phyloP scores from a whole-genome alignment of 2,113 vertebrate species.

The Oryzias melastigma region DNA sequence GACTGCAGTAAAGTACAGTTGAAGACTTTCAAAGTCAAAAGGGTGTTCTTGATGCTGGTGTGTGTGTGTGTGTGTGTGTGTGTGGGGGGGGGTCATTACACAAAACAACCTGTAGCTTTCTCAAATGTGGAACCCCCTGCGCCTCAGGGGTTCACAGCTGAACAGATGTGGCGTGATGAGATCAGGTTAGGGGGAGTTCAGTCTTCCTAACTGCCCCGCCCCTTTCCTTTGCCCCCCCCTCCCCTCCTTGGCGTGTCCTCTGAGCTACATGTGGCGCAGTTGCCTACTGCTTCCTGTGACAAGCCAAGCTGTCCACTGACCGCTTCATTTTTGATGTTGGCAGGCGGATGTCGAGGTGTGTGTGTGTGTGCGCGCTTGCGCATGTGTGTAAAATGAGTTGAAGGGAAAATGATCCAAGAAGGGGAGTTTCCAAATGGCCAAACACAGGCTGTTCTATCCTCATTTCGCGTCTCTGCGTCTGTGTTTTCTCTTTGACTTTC shows the following conservation, averaged over 20 bases:
- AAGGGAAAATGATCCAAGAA: slow-evolving; percentile 59
- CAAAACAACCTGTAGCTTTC: slow-evolving; percentile 40
- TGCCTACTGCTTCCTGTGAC: slow-evolving; percentile 68
- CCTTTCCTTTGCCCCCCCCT: background rate
- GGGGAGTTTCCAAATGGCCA: slow-evolving; percentile 65
- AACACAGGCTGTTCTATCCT: slow-evolving; percentile 60
- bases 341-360: slow-evolving; percentile 35
- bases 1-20: background rate
- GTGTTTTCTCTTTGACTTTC: slow-evolving; percentile 44
- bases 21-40: slow-evolving; percentile 37
- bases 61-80: too few relatives aligned
- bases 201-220: background rate
- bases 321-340: slow-evolving; percentile 73
- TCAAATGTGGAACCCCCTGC: slow-evolving; percentile 49
- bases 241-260: slow-evolving; percentile 70
- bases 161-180: slow-evolving; percentile 70
- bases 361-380: slow-evolving; percentile 10
- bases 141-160: slow-evolving; percentile 35
- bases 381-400: slow-evolving; percentile 29
- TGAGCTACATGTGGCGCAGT: slow-evolving; percentile 61
- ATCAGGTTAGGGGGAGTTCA: slow-evolving; percentile 49
- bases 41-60: slow-evolving; percentile 16
- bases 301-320: slow-evolving; percentile 75
- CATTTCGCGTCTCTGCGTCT: slow-evolving; percentile 51
- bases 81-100: background rate